phyloP scores from a whole-genome alignment of 2,888 invertebrate genomes.

The Elegia similella region DNA sequence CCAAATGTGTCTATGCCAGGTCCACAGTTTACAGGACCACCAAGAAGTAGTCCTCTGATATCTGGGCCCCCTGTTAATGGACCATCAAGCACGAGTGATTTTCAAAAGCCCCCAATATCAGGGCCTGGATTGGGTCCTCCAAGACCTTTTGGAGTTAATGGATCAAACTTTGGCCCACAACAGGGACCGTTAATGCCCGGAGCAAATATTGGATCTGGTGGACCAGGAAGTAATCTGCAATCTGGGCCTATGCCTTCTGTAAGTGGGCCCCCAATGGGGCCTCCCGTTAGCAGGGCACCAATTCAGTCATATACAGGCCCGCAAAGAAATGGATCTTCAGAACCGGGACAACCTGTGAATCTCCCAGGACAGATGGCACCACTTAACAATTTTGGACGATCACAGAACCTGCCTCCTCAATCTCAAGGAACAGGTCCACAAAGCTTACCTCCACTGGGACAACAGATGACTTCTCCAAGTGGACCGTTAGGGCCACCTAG shows the following conservation, averaged over 20 bases:
- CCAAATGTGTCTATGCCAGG: conserved; percentile 48
- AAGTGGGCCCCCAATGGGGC: conserved; percentile 23
- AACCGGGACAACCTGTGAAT: conserved; percentile 27
- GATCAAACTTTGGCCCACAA: conserved; percentile 33
- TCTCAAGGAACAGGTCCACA: conserved; percentile 25
- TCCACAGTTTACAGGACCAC: conserved; percentile 37
- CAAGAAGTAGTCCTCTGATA: conserved; percentile 53
- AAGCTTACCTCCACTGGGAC: conserved; percentile 33
- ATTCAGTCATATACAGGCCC: conserved; percentile 38
- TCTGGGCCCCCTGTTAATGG: conserved; percentile 43
- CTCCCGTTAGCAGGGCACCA: conserved; percentile 27
- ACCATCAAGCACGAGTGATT: conserved; percentile 35
- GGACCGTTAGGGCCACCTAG: not conserved
- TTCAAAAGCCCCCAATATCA: conserved; percentile 22
- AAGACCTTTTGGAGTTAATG: conserved; percentile 42
- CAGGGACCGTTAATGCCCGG: conserved; percentile 29
- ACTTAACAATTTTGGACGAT: conserved; percentile 29
- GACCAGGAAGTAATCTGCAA: conserved; percentile 2
- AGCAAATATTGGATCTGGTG: conserved; percentile 20
- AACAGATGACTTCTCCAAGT: conserved; percentile 30
- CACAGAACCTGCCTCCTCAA: conserved; percentile 31
- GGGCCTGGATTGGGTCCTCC: conserved; percentile 31
- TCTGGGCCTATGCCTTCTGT: conserved; percentile 19
- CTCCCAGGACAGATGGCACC: conserved; percentile 29
- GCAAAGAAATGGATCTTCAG: conserved; percentile 42